Conservation (phyloP, 2,888 invertebrate species). For the Cosmopolites sordidus region DNA sequence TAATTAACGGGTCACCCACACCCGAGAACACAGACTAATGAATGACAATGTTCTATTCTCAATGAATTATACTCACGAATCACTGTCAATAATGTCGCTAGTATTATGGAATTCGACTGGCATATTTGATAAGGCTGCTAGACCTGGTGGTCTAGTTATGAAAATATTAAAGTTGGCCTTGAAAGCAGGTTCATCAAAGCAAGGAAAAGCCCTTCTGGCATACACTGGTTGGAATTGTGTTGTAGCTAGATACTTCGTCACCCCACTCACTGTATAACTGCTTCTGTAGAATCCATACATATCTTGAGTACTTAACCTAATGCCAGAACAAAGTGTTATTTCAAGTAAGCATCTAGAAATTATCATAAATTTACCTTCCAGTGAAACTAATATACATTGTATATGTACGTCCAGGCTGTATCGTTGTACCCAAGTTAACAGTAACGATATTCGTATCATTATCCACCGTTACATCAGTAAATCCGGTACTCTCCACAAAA, state of each 20-base stretch:
- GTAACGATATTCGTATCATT: slow-evolving; percentile 25
- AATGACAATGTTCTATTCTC: too few species aligned
- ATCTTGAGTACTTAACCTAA: slow-evolving; percentile 26
- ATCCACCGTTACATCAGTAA: slow-evolving; percentile 17
- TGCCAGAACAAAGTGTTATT: slow-evolving; percentile 2
- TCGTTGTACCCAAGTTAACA: slow-evolving; percentile 5
- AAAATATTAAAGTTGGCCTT: slow-evolving; percentile 31
- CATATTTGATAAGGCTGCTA: slow-evolving; percentile 26
- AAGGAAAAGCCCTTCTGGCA: slow-evolving; percentile 33
- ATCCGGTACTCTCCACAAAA: slow-evolving; percentile 6
- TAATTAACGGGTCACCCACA: too few species aligned
- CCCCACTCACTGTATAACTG: slow-evolving; percentile 22
- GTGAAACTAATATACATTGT: slow-evolving; percentile 14
- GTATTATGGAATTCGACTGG: slow-evolving; percentile 11
- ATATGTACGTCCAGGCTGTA: neutral
- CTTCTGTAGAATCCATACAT: slow-evolving; percentile 34
- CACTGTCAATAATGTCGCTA: slow-evolving; percentile 8
- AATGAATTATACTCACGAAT: slow-evolving; percentile 22
- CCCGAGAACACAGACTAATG: too few species aligned
- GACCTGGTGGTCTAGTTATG: slow-evolving; percentile 22
- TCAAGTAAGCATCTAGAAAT: neutral
- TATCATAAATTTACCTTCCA: slow-evolving; percentile 19
- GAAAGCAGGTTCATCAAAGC: slow-evolving; percentile 34
- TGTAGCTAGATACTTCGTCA: slow-evolving; percentile 29
- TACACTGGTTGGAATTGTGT: slow-evolving; percentile 32